Conservation (phyloP, 2,113 vertebrate genomes). For the Clarias macrocephalus region DNA sequence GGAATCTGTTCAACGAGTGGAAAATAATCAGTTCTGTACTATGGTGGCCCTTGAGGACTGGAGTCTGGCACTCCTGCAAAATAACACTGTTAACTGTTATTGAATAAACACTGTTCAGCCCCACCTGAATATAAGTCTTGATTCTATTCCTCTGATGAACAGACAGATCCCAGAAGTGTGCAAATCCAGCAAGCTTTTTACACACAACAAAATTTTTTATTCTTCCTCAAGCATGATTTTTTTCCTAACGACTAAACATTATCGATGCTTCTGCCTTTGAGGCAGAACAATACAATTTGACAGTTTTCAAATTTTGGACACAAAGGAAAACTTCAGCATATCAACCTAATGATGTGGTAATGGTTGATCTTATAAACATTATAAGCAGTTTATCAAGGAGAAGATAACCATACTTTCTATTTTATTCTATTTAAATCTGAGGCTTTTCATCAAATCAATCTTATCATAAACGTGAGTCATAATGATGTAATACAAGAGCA, state of each 20-base stretch:
- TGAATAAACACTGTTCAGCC: background rate
- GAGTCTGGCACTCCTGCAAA: constrained; percentile 9
- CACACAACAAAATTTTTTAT: background rate
- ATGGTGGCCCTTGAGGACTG: background rate
- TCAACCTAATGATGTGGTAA: background rate
- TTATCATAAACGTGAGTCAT: constrained; percentile 23
- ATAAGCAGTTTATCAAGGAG: background rate
- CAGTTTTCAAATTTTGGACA: background rate
- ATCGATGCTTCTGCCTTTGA: background rate
- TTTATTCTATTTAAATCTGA: background rate
- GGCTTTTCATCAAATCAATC: background rate
- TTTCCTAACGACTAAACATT: background rate
- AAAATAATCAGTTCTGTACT: background rate
- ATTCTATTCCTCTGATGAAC: background rate
- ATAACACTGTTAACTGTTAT: background rate
- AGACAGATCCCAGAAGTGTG: background rate
- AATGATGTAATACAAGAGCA: constrained; percentile 9
- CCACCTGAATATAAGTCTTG: background rate
- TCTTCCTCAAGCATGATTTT: background rate
- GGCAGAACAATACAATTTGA: background rate
- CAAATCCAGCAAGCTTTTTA: background rate
- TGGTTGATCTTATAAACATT: background rate
- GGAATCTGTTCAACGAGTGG: background rate
- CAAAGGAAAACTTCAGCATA: background rate
- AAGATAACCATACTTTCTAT: background rate